Conservation (phyloP, 2,797 vertebrate species). For the Sebastes vulpes region DNA sequence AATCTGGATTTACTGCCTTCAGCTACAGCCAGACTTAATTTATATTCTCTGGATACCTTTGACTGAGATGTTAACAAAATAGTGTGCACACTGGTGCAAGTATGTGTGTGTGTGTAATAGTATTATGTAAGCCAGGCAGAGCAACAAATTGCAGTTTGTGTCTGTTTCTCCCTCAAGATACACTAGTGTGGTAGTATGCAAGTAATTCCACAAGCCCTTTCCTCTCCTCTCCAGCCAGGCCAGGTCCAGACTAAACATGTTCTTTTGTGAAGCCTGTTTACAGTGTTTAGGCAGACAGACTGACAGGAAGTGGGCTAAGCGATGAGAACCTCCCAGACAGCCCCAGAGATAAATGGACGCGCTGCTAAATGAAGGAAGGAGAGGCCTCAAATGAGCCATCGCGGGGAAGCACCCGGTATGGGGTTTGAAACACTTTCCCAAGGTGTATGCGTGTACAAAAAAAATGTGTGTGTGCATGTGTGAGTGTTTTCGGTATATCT, state of each 20-base stretch:
- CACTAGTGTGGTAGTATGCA: not conserved
- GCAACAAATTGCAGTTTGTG: slow-evolving; percentile 25
- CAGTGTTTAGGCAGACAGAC: slow-evolving; percentile 51
- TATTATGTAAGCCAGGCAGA: slow-evolving; percentile 9
- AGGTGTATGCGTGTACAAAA: slow-evolving; percentile 39
- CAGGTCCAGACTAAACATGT: slow-evolving; percentile 69
- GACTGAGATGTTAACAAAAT: slow-evolving; percentile 38
- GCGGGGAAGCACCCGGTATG: slow-evolving; percentile 57
- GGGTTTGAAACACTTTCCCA: slow-evolving; percentile 60
- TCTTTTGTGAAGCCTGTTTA: slow-evolving; percentile 61
- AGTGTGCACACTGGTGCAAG: not conserved
- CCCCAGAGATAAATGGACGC: slow-evolving; percentile 77
- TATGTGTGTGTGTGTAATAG: not conserved
- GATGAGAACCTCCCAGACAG: slow-evolving; percentile 69
- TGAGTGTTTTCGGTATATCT: slow-evolving; percentile 35
- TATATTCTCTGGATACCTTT: slow-evolving; percentile 23
- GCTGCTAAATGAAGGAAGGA: slow-evolving; percentile 81
- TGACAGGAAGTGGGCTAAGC: slow-evolving; percentile 67
- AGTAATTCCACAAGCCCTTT: slow-evolving; percentile 25
- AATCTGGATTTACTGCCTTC: slow-evolving; percentile 4
- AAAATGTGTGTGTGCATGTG: slow-evolving; percentile 1
- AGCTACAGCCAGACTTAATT: slow-evolving; percentile 34
- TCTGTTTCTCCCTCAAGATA: slow-evolving; percentile 33
- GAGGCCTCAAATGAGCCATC: slow-evolving; percentile 80
- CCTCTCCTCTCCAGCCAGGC: slow-evolving; percentile 22